Evolutionary conservation across 2,113 vertebrate genomes (phyloP), one percentile per base, ranked within the genome.

Genomic region (Hepsetus odoe): DNA sequence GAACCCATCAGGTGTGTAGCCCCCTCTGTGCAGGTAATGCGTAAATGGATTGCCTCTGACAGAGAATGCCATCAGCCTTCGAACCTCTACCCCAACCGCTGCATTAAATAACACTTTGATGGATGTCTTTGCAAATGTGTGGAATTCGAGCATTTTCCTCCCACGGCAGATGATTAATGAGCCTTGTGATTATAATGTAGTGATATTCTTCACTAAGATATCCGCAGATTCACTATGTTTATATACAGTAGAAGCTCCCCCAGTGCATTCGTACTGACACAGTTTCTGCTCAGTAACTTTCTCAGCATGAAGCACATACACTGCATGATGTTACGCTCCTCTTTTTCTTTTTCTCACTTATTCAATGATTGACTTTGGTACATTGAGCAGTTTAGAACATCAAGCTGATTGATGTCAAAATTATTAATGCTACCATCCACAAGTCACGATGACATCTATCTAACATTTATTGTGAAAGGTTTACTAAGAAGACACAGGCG

Each of bases 31-130:
- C 64, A 59, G 65, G 74, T 58, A 35, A 68, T 42, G 51, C 20
- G 13, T 77, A 78, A 77, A 42, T 51, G 40, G 40, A 74, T 74
- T 74, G 56, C 40, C 71, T 73, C 16, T 44, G 71, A 73, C 40
- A 38, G 51, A 73, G 71, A 53, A 16, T 66, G 46, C 28, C 35
- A 56, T 68, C 62, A 56, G 62, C 51, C 11, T 18, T 24, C 5
- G 51, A 8, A 44, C 16, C 75, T 69, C 65, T 69, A 26, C 44
- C 30, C 74, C 13, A n/a, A 22, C 64, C 44, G 26, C 53, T n/a
- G 33, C 51, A 58, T 56, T 56, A 56, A 76, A 67, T 67, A 58
- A 44, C 59, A 13, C 40, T 49, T 22, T 46, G 74, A 55, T 32
- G 24, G 64, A 28, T 76, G 32, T 28, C 33, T 67, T 9, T 40